A percentile compares a stretch with the other conserved stretches of the same genome.
These are phyloP conservation scores for Alloscopus bannaensis DNA, from an alignment of 2,888 invertebrate genomes.

Conservation along the genomic window DNA sequence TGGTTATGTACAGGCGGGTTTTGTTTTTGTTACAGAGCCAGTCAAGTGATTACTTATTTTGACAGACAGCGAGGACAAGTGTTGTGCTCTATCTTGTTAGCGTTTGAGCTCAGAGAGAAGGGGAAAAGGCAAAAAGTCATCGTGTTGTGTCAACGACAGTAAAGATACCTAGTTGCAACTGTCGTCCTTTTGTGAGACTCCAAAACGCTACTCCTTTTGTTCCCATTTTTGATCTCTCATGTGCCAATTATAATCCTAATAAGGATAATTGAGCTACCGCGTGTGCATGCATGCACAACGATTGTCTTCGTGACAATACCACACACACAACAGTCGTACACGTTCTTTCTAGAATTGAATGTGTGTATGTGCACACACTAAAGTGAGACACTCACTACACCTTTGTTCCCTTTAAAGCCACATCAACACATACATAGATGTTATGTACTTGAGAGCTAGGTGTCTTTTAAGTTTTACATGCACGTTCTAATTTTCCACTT, in stretches of 20 bases:
- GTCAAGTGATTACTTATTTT: conserved; percentile 58
- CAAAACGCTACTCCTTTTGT: conserved; percentile 37
- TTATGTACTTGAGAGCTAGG: too few relatives aligned
- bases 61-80: conserved; percentile 52
- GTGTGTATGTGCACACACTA: too few relatives aligned
- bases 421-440: too few relatives aligned
- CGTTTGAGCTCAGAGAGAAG: conserved; percentile 7
- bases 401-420: too few relatives aligned
- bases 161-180: too few relatives aligned
- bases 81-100: conserved; percentile 45
- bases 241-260: conserved; percentile 65
- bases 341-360: too few relatives aligned
- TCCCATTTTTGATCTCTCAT: conserved; percentile 59
- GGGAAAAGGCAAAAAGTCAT: conserved; percentile 42
- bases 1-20: conserved; percentile 20
- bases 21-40: conserved; percentile 29
- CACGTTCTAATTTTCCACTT: background rate
- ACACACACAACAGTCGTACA: too few relatives aligned
- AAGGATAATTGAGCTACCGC: conserved; percentile 63
- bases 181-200: conserved; percentile 18
- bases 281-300: conserved; percentile 56
- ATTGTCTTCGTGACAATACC: conserved; percentile 43
- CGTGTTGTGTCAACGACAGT: conserved; percentile 33
- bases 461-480: too few relatives aligned
- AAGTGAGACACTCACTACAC: too few relatives aligned